Base-by-base conservation (phyloP, 2,888 invertebrate genomes). In the Drosophila rellima region DNA sequence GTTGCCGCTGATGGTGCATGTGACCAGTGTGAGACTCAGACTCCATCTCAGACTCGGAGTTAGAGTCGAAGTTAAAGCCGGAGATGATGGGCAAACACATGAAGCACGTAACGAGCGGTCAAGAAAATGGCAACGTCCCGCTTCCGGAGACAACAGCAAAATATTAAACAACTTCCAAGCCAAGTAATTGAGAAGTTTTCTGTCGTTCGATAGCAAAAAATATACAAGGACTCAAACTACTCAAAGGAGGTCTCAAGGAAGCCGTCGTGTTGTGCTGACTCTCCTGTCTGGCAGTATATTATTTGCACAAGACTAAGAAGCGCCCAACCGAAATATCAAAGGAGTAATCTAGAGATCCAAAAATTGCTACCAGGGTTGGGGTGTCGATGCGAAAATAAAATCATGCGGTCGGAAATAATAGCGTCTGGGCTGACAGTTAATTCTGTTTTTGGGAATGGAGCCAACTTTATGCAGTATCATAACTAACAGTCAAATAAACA, bases 351-450 rank as follows among this genome's bases (percentile, higher is more conserved):
- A 5, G 31, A 23, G 11, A 75, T 50, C 42, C 55, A 66, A 48
- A 17, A 60, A n/a, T 18, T 37, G 45, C 18, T 35, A 8, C 26
- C 47, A 26, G 42, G 29, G 47, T 51, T 51, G 52, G 29, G 51
- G 33, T 18, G 57, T 42, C 26, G 59, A 60, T 54, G 64, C 57
- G 76, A 72, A 81, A 79, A 86, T 81, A 81, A 88, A 91, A 81
- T 82, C 90, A 90, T 90, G 80, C 78, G 78, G 75, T 86, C 77
- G 90, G 87, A 90, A 91, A 86, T 86, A 89, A 90, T 87, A 87
- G 78, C 80, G 89, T 90, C 89, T 91, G 81, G 88, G 69, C 68
- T 74, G 70, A 66, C 67, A 63, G 57, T 76, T 64, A 61, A 80
- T 71, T 72, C 51, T 70, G 65, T 40, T 33, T 20, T 13, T 61